phyloP scores from a whole-genome alignment of 30 jellyfish, hydroid and myxozoan species.

The Sanderia malayensis region DNA sequence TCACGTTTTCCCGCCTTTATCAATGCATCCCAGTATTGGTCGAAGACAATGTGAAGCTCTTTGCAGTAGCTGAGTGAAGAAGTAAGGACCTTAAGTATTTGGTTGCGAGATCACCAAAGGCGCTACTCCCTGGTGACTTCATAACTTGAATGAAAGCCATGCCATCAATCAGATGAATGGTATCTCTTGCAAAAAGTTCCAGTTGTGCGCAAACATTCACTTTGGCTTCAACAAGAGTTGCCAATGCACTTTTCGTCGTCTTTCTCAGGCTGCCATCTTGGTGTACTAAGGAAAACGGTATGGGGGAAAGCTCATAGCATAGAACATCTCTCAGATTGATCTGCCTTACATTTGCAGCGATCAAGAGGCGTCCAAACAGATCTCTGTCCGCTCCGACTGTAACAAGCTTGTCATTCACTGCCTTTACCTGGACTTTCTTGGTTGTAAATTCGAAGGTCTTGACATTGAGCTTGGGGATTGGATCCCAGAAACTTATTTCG shows the following conservation, averaged over 20 bases:
- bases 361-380: not conserved
- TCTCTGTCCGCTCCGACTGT: not conserved
- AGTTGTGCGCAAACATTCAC: not conserved
- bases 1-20: not conserved
- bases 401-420: not conserved
- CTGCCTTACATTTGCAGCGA: not conserved
- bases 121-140: not conserved
- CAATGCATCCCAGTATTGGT: not conserved
- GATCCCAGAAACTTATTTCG: not conserved
- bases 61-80: conserved; percentile 7
- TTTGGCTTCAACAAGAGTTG: not conserved
- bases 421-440: not conserved
- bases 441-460: not conserved
- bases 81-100: conserved; percentile 16
- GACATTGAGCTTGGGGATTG: not conserved
- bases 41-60: not conserved
- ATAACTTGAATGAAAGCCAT: not conserved
- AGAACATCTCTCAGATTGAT: not conserved
- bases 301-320: not conserved
- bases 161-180: not conserved
- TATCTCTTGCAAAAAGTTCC: not conserved
- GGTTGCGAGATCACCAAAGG: conserved; percentile 10
- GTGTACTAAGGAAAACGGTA: not conserved
- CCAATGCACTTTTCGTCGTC: not conserved
- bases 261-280: not conserved